Conservation (phyloP, 2,888 invertebrate species). For the Helobdella robusta region DNA sequence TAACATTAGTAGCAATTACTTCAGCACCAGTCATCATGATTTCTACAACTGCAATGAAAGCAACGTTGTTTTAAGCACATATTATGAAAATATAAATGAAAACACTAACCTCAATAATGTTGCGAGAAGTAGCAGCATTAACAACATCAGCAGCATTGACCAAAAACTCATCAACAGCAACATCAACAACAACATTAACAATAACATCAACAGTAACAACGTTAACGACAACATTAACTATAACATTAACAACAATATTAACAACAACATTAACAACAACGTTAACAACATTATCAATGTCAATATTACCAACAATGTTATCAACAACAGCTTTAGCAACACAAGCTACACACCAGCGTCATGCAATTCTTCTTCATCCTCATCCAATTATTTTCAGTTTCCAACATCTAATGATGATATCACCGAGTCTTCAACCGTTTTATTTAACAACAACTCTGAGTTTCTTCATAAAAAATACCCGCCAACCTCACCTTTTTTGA, state of each 20-base stretch:
- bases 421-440: background rate
- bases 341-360: conserved; percentile 48
- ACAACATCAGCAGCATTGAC: too few species aligned
- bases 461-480: background rate
- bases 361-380: conserved; percentile 54
- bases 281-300: conserved; percentile 3
- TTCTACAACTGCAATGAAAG: too few species aligned
- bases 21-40: too few species aligned
- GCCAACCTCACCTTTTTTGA: conserved; percentile 16
- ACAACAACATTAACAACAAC: conserved; percentile 4
- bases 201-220: background rate
- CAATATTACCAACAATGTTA: conserved; percentile 5
- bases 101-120: too few species aligned
- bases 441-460: background rate
- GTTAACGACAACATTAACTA: background rate
- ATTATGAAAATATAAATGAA: too few species aligned
- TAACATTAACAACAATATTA: background rate
- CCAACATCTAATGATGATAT: conserved; percentile 18
- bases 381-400: conserved; percentile 28
- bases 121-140: too few species aligned
- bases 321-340: conserved; percentile 14
- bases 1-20: too few species aligned
- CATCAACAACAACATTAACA: background rate
- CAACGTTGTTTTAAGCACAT: too few species aligned
- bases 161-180: background rate